phyloP scores from a whole-genome alignment of 2,797 vertebrate species.

The Hirundo rustica region DNA sequence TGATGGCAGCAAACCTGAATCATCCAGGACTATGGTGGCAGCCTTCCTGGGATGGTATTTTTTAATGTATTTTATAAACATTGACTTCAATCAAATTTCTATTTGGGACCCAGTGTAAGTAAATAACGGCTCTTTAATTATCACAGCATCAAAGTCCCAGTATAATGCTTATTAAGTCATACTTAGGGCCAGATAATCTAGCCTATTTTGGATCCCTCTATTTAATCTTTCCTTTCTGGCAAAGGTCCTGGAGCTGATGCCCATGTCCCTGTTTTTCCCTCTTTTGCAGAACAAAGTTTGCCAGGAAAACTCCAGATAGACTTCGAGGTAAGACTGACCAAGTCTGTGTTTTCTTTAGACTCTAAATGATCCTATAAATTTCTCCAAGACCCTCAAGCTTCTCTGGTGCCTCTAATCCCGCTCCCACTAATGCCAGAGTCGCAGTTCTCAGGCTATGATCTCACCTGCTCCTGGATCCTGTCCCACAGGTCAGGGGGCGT shows the following conservation, averaged over 20 bases:
- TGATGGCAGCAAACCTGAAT: not conserved
- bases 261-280: not conserved
- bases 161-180: slow-evolving; percentile 63
- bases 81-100: not conserved
- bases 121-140: slow-evolving; percentile 51
- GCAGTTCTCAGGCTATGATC: slow-evolving; percentile 14
- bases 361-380: not conserved
- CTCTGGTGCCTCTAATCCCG: not conserved
- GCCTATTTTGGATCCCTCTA: slow-evolving; percentile 65
- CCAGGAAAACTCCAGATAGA: not conserved
- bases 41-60: not conserved
- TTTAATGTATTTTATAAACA: not conserved
- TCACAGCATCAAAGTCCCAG: not conserved
- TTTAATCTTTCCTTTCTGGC: slow-evolving; percentile 66
- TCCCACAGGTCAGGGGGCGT: slow-evolving; percentile 28
- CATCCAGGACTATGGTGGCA: not conserved
- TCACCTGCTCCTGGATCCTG: not conserved
- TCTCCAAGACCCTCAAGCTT: not conserved
- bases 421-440: not conserved
- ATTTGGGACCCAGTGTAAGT: not conserved
- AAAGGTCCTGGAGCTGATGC: slow-evolving; percentile 30
- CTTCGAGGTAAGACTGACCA: not conserved
- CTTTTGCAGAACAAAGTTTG: not conserved
- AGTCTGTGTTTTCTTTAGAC: not conserved
- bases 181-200: slow-evolving; percentile 62